Base-by-base conservation (phyloP, 2,113 vertebrate species). In the Myrmecophaga tridactyla region DNA sequence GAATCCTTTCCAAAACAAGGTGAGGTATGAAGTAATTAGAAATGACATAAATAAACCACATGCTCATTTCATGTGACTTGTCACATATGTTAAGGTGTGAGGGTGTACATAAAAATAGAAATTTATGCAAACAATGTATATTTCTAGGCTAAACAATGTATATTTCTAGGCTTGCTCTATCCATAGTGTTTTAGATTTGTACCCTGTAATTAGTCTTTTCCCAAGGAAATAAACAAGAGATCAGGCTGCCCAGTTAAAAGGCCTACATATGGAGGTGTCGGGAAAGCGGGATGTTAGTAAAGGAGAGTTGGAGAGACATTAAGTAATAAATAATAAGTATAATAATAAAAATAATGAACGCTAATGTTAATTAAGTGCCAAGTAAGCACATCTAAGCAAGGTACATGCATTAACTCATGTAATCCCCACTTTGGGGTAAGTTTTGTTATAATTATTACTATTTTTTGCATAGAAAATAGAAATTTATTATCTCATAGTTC, bases 1-100 rank as follows among this genome's bases (percentile, higher is more conserved):
- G n/a, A 92, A 31, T 75, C 39, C 41, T 69, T 88, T 92, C 46
- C 48, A 31, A 93, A 93, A 86, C 25, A 75, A 73, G 29, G 18
- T 69, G 9, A 34, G 29, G 23, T 41, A 84, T 21, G 17, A 62
- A 80, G 25, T 65, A 51, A 69, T 92, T 48, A 65, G 80, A 92
- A 87, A 56, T 53, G 39, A 48, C 29, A 43, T 90, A 73, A 84
- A 23, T n/a, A 77, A 75, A 31, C 63, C 23, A 13, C 21, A 0
- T 29, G 17, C 29, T 91, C 23, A 12, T 27, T 94, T 62, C 27
- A 36, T 23, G 36, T 31, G 53, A 48, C 14, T 20, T 96, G 41
- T 27, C 13, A 4, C 5, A 3, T 20, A 91, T 20, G 29, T 48
- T 13, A 73, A 90, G 48, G 72, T 85, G 25, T 76, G 41, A 72